A percentile compares a stretch with the other conserved stretches of the same genome.
Evolutionary conservation across 1,140 invertebrate species (phyloP).

Genomic region (Drosophila virilis): DNA sequence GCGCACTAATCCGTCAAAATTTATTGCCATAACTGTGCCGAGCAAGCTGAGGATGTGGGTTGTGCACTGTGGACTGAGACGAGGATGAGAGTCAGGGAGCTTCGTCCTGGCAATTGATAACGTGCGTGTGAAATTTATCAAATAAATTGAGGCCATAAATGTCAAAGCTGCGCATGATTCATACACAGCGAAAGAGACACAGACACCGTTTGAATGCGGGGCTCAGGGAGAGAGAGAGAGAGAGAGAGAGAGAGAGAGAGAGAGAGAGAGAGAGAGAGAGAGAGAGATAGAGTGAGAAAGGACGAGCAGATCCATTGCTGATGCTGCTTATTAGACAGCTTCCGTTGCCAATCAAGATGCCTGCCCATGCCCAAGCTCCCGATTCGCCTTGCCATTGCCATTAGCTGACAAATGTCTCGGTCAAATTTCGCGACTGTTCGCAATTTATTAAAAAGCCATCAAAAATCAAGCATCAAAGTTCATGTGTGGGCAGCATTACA

Average conservation of each 20-base stretch:
- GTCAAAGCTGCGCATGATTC: constrained; percentile 78
- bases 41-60: constrained; percentile 12
- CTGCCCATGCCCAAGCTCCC: constrained; percentile 12
- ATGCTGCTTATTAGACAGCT: constrained; percentile 62
- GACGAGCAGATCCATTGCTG: constrained; percentile 12
- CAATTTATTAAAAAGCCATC: constrained; percentile 61
- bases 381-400: constrained; percentile 23
- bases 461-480: constrained; percentile 33
- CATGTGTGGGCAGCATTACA: neutral
- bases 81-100: constrained; percentile 1
- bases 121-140: constrained; percentile 83
- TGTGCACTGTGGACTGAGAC: constrained; percentile 4
- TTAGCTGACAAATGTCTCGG: constrained; percentile 64
- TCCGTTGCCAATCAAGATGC: constrained; percentile 55
- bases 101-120: constrained; percentile 71
- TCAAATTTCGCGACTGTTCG: constrained; percentile 16
- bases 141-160: constrained; percentile 82
- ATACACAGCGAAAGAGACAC: constrained; percentile 36
- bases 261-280: constrained; percentile 6
- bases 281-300: neutral
- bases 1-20: constrained; percentile 81
- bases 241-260: constrained; percentile 6
- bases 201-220: neutral
- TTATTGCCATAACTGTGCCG: constrained; percentile 68
- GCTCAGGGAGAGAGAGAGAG: constrained; percentile 5